phyloP scores from a whole-genome alignment of 2,113 vertebrate genomes.

The Fregetta grallaria region DNA sequence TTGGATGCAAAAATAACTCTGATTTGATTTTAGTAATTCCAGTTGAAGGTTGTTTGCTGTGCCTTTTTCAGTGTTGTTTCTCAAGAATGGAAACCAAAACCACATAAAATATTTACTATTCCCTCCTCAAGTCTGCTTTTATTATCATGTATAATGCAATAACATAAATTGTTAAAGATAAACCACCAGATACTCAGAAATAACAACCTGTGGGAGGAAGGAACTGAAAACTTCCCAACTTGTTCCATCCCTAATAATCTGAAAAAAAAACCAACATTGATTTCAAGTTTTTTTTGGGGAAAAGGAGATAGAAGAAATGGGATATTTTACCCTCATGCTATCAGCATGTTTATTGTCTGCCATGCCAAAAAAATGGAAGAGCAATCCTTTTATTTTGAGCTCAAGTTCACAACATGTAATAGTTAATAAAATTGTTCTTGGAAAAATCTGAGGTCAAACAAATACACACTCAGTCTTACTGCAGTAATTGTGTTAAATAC shows the following conservation, averaged over 20 bases:
- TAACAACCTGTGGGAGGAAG: neutral
- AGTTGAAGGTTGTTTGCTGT: neutral
- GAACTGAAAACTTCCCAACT: neutral
- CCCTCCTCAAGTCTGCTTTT: neutral
- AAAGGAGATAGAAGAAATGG: neutral
- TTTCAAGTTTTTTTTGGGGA: neutral
- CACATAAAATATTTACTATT: neutral
- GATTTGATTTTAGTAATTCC: neutral
- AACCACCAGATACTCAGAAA: neutral
- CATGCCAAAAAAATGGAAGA: neutral
- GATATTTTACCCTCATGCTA: neutral
- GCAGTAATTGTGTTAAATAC: neutral
- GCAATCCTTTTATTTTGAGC: neutral
- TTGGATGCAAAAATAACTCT: neutral
- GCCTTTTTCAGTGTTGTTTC: neutral
- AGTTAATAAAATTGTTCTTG: neutral
- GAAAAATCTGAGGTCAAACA: neutral
- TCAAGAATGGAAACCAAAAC: neutral
- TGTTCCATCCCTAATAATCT: neutral
- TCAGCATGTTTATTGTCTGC: neutral
- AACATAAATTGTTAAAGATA: neutral
- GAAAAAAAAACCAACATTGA: accelerated
- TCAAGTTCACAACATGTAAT: neutral
- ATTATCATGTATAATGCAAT: neutral
- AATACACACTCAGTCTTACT: neutral